These are phyloP conservation scores for Scaptomyza tumidula DNA, from an alignment of 2,888 invertebrate genomes.

Conservation along the genomic window DNA sequence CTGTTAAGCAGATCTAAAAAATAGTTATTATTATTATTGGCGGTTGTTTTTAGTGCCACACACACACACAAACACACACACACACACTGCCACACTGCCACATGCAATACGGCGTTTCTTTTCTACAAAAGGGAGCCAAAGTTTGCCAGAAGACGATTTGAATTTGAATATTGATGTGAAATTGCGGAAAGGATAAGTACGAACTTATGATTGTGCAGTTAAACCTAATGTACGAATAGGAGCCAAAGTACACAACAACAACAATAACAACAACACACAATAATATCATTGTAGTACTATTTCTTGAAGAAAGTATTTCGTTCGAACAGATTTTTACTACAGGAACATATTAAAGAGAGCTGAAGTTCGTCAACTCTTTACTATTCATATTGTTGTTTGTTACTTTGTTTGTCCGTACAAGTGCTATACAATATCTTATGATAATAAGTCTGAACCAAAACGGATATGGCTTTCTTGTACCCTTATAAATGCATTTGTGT, in stretches of 20 bases:
- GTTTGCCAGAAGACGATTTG: slow-evolving; percentile 40
- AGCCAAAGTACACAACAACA: neutral
- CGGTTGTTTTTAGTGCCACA: slow-evolving; percentile 55
- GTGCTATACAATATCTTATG: no score
- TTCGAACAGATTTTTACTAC: neutral
- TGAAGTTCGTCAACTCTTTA: no score
- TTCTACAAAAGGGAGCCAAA: slow-evolving; percentile 5
- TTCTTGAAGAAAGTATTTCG: neutral
- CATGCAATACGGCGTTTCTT: slow-evolving; percentile 23
- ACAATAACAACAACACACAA: neutral
- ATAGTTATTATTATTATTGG: slow-evolving; percentile 78
- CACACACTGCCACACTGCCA: slow-evolving; percentile 2
- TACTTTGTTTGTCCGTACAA: no score
- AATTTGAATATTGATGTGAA: slow-evolving; percentile 14
- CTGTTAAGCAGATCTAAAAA: slow-evolving; percentile 75
- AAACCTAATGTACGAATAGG: neutral
- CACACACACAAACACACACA: slow-evolving; percentile 34
- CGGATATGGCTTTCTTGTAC: no score
- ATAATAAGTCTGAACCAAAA: no score
- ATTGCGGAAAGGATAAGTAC: slow-evolving; percentile 58
- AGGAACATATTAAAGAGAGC: no score
- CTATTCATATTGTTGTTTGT: no score
- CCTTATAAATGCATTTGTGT: neutral
- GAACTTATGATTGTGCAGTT: slow-evolving; percentile 52
- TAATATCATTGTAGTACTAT: neutral